Conservation (phyloP, 2,888 invertebrate genomes). For the Thereva unica region DNA sequence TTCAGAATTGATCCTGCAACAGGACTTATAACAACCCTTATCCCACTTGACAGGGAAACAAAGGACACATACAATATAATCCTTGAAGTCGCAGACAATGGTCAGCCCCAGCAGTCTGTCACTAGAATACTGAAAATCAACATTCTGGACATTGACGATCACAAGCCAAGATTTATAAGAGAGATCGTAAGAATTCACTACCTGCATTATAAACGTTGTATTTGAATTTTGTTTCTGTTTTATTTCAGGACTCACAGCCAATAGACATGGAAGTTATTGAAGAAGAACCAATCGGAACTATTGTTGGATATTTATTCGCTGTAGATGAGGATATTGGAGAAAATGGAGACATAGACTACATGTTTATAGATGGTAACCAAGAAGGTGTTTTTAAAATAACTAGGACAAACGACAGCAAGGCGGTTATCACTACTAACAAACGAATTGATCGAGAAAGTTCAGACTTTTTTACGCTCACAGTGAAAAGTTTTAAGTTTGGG, state of each 20-base stretch:
- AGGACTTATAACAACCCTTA: conserved; percentile 73
- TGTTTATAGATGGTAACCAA: conserved; percentile 75
- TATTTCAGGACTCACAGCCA: conserved; percentile 66
- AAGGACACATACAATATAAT: conserved; percentile 76
- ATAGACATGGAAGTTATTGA: conserved; percentile 67
- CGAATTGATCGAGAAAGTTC: conserved; percentile 69
- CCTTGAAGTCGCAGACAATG: conserved; percentile 76
- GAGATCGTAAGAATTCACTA: conserved; percentile 62
- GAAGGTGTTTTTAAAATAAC: conserved; percentile 66
- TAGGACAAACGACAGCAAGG: conserved; percentile 68
- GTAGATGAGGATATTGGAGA: conserved; percentile 75
- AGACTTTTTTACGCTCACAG: conserved; percentile 64
- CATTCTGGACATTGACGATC: conserved; percentile 77
- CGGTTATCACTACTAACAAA: conserved; percentile 64
- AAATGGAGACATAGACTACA: conserved; percentile 75
- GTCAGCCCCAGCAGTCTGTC: conserved; percentile 75
- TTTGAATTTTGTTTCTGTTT: conserved; percentile 17
- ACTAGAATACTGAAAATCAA: conserved; percentile 71
- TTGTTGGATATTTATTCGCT: conserved; percentile 71
- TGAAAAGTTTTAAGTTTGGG: conserved; percentile 71
- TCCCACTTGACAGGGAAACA: conserved; percentile 73
- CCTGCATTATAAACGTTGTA: not conserved
- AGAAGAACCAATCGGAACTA: conserved; percentile 68
- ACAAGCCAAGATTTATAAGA: conserved; percentile 72
- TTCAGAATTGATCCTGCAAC: conserved; percentile 70